These are phyloP conservation scores for Drosophila stalkeri DNA, from an alignment of 2,888 invertebrate species.

Conservation along the genomic window DNA sequence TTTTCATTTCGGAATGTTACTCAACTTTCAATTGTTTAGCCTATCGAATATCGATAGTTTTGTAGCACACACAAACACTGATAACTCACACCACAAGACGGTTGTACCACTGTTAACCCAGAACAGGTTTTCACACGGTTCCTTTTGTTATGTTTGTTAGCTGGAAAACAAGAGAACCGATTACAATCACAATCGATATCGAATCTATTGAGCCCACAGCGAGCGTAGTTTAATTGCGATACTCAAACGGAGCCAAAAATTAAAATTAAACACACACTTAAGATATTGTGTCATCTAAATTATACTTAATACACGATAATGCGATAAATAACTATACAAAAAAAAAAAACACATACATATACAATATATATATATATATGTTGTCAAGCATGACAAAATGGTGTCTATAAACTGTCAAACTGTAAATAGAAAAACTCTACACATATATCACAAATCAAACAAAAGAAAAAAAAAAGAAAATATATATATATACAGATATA, in stretches of 20 bases:
- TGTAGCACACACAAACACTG: slow-evolving; percentile 12
- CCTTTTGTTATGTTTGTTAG: slow-evolving; percentile 56
- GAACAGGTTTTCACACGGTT: slow-evolving; percentile 67
- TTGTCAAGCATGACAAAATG: slow-evolving; percentile 37
- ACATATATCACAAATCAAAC: slow-evolving; percentile 31
- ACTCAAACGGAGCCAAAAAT: slow-evolving; percentile 79
- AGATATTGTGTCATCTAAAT: slow-evolving; percentile 44
- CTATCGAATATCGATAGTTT: slow-evolving; percentile 11
- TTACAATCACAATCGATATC: slow-evolving; percentile 73
- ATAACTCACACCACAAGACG: slow-evolving; percentile 48
- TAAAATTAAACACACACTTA: slow-evolving; percentile 54
- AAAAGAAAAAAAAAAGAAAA: slow-evolving; percentile 2
- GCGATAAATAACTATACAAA: slow-evolving; percentile 11
- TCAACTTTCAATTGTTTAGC: not conserved
- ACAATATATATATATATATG: slow-evolving; percentile 15
- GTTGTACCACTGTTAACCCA: slow-evolving; percentile 60
- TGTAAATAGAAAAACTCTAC: slow-evolving; percentile 40
- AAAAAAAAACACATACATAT: not conserved
- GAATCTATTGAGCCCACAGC: slow-evolving; percentile 72
- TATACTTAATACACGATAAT: slow-evolving; percentile 19
- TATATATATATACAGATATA: not conserved
- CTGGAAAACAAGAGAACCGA: slow-evolving; percentile 41
- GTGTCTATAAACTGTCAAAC: slow-evolving; percentile 28
- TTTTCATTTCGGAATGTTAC: not conserved
- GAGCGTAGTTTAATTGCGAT: slow-evolving; percentile 71